A percentile compares a stretch with the other conserved stretches of the same genome.
These are phyloP conservation scores for Acridotheres tristis DNA, from an alignment of 2,797 vertebrate species.

Conservation along the genomic window DNA sequence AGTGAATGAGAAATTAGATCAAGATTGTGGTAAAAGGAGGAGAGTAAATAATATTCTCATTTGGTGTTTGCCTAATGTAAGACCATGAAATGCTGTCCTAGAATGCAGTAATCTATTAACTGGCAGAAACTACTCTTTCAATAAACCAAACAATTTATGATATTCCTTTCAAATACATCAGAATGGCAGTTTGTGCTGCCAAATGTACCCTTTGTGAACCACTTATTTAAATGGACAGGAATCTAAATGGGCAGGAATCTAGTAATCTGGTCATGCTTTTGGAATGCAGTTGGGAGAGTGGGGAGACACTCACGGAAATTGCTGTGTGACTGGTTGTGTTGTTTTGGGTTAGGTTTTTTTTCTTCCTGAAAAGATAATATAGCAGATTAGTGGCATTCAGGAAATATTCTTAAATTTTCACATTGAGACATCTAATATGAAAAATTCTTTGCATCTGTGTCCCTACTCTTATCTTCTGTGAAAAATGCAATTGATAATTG, in stretches of 20 bases:
- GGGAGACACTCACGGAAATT: not conserved
- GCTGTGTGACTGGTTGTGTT: not conserved
- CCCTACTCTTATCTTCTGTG: not conserved
- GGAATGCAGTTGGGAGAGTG: not conserved
- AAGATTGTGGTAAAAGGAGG: not conserved
- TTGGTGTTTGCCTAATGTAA: not conserved
- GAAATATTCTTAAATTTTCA: not conserved
- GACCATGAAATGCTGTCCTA: not conserved
- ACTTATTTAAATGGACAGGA: not conserved
- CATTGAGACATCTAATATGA: not conserved
- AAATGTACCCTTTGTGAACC: not conserved
- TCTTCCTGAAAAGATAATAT: not conserved
- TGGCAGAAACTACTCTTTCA: not conserved
- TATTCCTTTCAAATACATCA: not conserved
- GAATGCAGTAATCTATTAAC: conserved; percentile 21
- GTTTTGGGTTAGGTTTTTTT: not conserved
- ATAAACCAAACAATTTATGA: not conserved
- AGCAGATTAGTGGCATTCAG: not conserved
- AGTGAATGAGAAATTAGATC: not conserved
- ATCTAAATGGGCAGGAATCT: not conserved
- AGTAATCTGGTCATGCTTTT: conserved; percentile 5
- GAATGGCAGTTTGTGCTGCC: not conserved
- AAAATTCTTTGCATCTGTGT: not conserved
- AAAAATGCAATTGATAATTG: not conserved
- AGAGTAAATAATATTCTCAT: not conserved